These are phyloP conservation scores for Uloborus plumipes DNA, from an alignment of 2,888 invertebrate species.

Conservation along the genomic window DNA sequence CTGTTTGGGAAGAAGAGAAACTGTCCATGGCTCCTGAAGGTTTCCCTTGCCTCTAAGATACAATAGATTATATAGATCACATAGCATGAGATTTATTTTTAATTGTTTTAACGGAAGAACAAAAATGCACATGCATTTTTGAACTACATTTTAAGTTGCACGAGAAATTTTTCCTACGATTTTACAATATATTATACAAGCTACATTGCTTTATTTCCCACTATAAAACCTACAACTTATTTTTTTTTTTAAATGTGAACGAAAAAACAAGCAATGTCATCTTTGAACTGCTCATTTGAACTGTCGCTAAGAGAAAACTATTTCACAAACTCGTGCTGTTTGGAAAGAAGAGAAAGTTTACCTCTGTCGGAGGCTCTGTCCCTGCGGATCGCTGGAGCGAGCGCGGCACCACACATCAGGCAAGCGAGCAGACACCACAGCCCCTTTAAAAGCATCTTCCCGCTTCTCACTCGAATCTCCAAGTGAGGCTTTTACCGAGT, in stretches of 20 bases:
- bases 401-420: slow-evolving; percentile 3
- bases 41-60: no score
- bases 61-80: no score
- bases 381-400: slow-evolving; percentile 6
- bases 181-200: no score
- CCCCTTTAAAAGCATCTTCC: slow-evolving; percentile 3
- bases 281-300: background rate
- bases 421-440: slow-evolving; percentile 9
- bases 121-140: no score
- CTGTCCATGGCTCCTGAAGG: slow-evolving; percentile 6
- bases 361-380: slow-evolving; percentile 18
- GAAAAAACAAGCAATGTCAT: background rate
- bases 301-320: background rate
- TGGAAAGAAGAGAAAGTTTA: background rate
- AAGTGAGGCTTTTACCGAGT: slow-evolving; percentile 12
- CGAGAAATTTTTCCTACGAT: no score
- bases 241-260: background rate
- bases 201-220: no score
- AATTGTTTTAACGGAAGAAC: no score
- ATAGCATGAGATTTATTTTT: no score
- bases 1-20: background rate
- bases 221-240: background rate
- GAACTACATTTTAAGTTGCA: no score
- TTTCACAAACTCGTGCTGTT: background rate
- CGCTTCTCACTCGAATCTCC: slow-evolving; percentile 2